Base-by-base conservation (phyloP, 2,888 invertebrate species). In the Stenoptilia bipunctidactyla region DNA sequence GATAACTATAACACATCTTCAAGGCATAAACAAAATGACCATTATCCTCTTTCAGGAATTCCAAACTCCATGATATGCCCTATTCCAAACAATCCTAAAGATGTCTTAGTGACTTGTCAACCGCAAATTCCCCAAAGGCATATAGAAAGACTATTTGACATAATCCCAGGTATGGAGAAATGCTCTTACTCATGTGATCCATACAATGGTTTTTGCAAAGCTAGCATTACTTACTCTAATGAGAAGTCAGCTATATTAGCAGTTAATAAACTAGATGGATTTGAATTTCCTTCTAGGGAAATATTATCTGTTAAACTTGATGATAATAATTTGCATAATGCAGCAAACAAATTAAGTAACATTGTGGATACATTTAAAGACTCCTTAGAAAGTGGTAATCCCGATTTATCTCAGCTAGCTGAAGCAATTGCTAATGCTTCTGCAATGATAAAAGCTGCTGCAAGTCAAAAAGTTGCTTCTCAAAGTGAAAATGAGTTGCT, bases 221-320 rank as follows among this genome's bases (percentile, higher is more conserved):
- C 72, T 9, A 40, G 56, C 1, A 56, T 83, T 9, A 67, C 70
- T n/a, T 85, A 80, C 58, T 57, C 66, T 6, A 65, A 61, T 44
- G 63, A 69, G 40, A 66, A 61, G 44, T 63, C 69, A 15, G 85
- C 83, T 13, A 60, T 65, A 0, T 90, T 92, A 75, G 93, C 92
- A 34, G 87, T 90, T 52, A 93, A 96, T 53, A 94, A 92, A 68
- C 83, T 97, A 40, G 92, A 97, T 65, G 93, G 94, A 5, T 92
- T 95, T 68, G 96, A 97, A 70, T 97, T 96, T 76, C 97, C 97
- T 0, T 92, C 93, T 13, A 96, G 96, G 27, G 92, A 92, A 61
- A 85, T 92, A 38, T 79, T 96, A 53, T 89, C 92, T 45, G 91
- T 93, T 0, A 89, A 89, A 61, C 89, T 89, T 12, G 88, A 91